These are phyloP conservation scores for Passer domesticus DNA, from an alignment of 2,113 vertebrate genomes.

Conservation along the genomic window DNA sequence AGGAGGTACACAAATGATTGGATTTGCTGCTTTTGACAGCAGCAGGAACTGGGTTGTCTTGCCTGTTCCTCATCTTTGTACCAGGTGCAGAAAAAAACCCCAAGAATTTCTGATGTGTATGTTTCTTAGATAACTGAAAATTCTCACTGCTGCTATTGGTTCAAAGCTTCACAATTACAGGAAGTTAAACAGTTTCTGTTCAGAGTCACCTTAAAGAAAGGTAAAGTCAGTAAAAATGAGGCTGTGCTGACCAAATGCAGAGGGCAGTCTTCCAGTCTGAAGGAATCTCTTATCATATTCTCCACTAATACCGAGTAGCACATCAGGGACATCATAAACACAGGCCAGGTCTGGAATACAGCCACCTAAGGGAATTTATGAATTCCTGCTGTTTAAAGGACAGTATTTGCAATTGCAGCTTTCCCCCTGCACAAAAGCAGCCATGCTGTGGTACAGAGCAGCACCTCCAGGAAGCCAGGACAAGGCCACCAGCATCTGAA, in stretches of 20 bases:
- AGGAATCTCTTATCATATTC: neutral
- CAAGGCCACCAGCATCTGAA: neutral
- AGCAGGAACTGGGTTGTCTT: neutral
- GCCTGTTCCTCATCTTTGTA: neutral
- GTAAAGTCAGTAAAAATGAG: neutral
- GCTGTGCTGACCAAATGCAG: neutral
- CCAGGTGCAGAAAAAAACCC: neutral
- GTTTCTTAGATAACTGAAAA: neutral
- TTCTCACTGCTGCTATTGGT: neutral
- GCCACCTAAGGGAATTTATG: neutral
- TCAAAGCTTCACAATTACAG: neutral
- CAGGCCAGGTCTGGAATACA: neutral
- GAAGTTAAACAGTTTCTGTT: neutral
- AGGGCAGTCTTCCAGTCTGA: accelerated
- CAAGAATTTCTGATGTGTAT: neutral
- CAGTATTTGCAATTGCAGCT: neutral
- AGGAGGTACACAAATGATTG: neutral
- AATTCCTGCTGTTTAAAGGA: neutral
- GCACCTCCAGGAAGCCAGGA: neutral
- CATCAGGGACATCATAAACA: neutral
- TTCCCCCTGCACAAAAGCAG: neutral
- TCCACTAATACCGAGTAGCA: neutral
- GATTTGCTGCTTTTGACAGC: neutral
- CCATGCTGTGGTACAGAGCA: neutral
- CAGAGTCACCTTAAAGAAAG: neutral